Evolutionary conservation across 2,888 invertebrate genomes (phyloP).

Genomic region (Aromia moschata): DNA sequence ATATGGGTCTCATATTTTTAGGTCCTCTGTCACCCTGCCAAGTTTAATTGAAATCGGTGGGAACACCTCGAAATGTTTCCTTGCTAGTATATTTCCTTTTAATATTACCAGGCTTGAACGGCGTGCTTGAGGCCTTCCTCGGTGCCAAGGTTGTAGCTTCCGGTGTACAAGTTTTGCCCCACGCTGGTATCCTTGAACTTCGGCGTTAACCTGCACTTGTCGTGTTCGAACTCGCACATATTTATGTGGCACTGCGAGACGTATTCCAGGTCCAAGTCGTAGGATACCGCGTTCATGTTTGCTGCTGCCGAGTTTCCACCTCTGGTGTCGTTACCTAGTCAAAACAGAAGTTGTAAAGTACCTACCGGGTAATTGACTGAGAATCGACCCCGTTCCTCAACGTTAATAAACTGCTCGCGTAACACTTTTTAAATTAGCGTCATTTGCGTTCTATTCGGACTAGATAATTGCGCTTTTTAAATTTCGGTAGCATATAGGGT

Average conservation of each 20-base stretch:
- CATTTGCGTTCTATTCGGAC: too few relatives aligned
- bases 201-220: conserved; percentile 34
- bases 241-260: conserved; percentile 41
- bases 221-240: conserved; percentile 36
- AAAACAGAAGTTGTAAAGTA: too few relatives aligned
- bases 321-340: conserved; percentile 31
- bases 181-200: conserved; percentile 8
- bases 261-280: conserved; percentile 42
- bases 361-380: too few relatives aligned
- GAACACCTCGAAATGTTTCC: too few relatives aligned
- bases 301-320: conserved; percentile 28
- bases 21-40: too few relatives aligned
- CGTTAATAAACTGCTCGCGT: too few relatives aligned
- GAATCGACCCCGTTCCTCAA: too few relatives aligned
- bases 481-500: too few relatives aligned
- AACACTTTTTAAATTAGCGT: too few relatives aligned
- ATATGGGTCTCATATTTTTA: too few relatives aligned
- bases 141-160: neutral
- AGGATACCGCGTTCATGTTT: conserved; percentile 34
- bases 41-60: too few relatives aligned
- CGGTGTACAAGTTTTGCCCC: conserved; percentile 36
- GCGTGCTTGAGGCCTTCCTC: neutral
- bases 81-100: neutral
- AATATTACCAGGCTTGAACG: conserved; percentile 2
- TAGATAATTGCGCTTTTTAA: too few relatives aligned